Conservation (phyloP, 1,140 invertebrate species). For the Bombus haemorrhoidalis region DNA sequence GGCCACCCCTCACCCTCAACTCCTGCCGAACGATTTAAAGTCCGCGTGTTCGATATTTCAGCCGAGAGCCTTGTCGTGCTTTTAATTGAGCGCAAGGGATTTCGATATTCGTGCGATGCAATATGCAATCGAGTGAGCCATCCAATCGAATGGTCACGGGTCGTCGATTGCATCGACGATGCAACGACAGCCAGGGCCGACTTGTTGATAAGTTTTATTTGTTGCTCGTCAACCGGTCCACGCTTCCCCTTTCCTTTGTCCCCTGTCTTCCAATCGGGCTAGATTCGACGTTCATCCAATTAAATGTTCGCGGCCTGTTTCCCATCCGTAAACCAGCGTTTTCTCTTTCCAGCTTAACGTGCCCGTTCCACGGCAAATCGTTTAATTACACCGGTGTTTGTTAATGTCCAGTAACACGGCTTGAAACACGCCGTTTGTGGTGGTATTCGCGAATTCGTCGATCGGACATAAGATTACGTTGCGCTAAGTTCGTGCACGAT, state of each 20-base stretch:
- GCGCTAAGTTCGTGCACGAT: too few species aligned
- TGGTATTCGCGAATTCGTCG: too few species aligned
- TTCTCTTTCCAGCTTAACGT: slow-evolving; percentile 1
- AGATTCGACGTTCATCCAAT: slow-evolving; percentile 27
- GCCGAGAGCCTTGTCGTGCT: slow-evolving; percentile 43
- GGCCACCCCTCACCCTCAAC: neutral
- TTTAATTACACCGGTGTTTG: neutral
- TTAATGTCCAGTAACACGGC: neutral
- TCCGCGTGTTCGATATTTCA: slow-evolving; percentile 56
- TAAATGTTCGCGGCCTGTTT: slow-evolving; percentile 34
- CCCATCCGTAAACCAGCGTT: slow-evolving; percentile 5
- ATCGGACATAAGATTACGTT: too few species aligned
- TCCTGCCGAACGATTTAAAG: slow-evolving; percentile 40
- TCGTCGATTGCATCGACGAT: slow-evolving; percentile 42
- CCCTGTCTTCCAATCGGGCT: neutral
- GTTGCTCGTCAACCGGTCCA: slow-evolving; percentile 13
- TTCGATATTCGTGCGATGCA: slow-evolving; percentile 64
- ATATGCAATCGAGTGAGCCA: slow-evolving; percentile 62
- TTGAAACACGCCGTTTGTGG: too few species aligned
- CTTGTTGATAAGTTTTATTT: slow-evolving; percentile 65
- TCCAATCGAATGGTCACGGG: slow-evolving; percentile 59
- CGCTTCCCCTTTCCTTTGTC: neutral
- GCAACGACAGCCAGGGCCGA: slow-evolving; percentile 18
- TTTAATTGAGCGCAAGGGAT: slow-evolving; percentile 67
- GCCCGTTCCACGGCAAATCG: neutral